Conservation (phyloP, 2,113 vertebrate genomes). For the Chitala chitala region DNA sequence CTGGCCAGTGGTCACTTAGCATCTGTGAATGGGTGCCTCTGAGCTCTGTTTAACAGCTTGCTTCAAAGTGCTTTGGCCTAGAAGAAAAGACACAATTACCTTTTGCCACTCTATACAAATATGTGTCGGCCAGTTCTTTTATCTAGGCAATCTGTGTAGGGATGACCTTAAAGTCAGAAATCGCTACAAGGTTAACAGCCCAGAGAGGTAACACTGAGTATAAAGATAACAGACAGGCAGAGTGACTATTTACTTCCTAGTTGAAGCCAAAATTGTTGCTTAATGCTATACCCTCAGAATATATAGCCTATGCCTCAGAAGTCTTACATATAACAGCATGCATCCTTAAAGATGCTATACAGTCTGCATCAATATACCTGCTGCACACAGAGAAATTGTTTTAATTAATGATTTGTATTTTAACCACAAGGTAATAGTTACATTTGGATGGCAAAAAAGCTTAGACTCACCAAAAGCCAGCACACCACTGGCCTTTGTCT, state of each 20-base stretch:
- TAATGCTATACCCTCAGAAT: background rate
- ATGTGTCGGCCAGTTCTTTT: conserved; percentile 20
- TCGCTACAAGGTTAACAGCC: conserved; percentile 12
- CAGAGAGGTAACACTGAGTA: background rate
- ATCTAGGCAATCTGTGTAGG: conserved; percentile 14
- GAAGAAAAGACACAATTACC: conserved; percentile 26
- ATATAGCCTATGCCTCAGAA: too few species aligned
- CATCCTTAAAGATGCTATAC: background rate
- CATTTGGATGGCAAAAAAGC: too few species aligned
- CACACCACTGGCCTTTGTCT: too few species aligned
- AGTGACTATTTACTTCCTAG: conserved; percentile 30
- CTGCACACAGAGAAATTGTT: background rate
- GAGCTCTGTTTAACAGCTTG: conserved; percentile 27
- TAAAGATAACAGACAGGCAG: conserved; percentile 4
- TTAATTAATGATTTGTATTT: too few species aligned
- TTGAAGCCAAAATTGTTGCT: background rate
- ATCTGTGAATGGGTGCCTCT: conserved; percentile 22
- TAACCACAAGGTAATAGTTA: too few species aligned
- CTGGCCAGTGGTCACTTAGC: background rate
- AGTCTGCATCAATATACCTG: background rate
- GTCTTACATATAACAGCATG: background rate
- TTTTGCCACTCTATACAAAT: conserved; percentile 16
- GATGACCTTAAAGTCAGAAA: conserved; percentile 5
- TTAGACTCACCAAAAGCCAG: too few species aligned
- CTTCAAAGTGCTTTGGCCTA: conserved; percentile 21